A percentile compares a stretch with the other conserved stretches of the same genome.
These are phyloP conservation scores for Ovis aries DNA, from an alignment of 2,113 vertebrate species.

Conservation along the genomic window ARS-UI_Ramb_v3.0 NC_056057.1:58099001-58099500, in stretches of 20 bases:
- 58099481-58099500: background rate
- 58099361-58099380: background rate
- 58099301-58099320: background rate
- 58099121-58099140: background rate
- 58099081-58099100: background rate
- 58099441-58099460: background rate
- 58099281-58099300: background rate
- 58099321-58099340: background rate
- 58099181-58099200: background rate
- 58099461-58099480: background rate
- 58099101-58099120: background rate
- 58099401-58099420: background rate
- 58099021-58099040: too few species aligned
- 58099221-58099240: background rate
- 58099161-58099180: background rate
- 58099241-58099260: background rate
- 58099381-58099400: background rate
- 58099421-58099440: background rate
- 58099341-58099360: background rate
- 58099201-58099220: background rate
- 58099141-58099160: background rate
- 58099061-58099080: background rate
- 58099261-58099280: background rate
- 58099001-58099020: too few species aligned
- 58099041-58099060: too few species aligned